A percentile compares a stretch with the other conserved stretches of the same genome.
Evolutionary conservation across 2,888 invertebrate genomes (phyloP).

Genomic region (Tachina lurida): DNA sequence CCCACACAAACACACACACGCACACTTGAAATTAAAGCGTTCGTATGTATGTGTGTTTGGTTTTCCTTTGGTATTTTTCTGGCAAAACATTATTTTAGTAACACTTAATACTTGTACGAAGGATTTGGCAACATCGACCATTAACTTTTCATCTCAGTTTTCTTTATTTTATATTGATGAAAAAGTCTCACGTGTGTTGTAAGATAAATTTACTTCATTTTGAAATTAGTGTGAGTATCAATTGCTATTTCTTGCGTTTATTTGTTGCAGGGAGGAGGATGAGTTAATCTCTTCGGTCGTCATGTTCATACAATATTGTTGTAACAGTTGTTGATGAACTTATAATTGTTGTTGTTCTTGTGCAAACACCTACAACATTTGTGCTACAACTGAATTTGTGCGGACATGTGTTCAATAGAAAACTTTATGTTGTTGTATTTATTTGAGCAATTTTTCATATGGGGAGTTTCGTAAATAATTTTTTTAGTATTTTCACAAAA

Average conservation of each 20-base stretch:
- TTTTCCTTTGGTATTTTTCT: slow-evolving; percentile 67
- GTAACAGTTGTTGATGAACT: slow-evolving; percentile 79
- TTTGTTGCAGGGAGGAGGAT: slow-evolving; percentile 18
- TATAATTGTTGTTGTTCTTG: slow-evolving; percentile 80
- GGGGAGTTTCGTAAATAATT: slow-evolving; percentile 33
- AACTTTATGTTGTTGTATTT: slow-evolving; percentile 8
- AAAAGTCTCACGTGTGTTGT: slow-evolving; percentile 72
- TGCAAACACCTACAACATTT: not conserved
- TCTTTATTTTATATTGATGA: slow-evolving; percentile 57
- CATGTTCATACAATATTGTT: slow-evolving; percentile 35
- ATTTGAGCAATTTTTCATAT: slow-evolving; percentile 17
- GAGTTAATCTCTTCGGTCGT: slow-evolving; percentile 46
- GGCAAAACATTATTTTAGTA: slow-evolving; percentile 74
- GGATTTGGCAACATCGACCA: slow-evolving; percentile 35
- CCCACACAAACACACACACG: not conserved
- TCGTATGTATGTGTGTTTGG: not conserved
- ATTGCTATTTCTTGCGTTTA: slow-evolving; percentile 52
- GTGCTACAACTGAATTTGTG: slow-evolving; percentile 1
- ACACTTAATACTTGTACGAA: slow-evolving; percentile 56
- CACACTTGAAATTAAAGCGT: slow-evolving; percentile 23
- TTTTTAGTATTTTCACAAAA: too few species aligned
- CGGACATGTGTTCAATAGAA: slow-evolving; percentile 42
- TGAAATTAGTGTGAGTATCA: slow-evolving; percentile 64
- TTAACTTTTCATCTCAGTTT: slow-evolving; percentile 48
- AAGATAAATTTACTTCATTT: slow-evolving; percentile 71